Conservation (phyloP, 2,797 vertebrate genomes). For the Crocodylus rhombifer region DNA sequence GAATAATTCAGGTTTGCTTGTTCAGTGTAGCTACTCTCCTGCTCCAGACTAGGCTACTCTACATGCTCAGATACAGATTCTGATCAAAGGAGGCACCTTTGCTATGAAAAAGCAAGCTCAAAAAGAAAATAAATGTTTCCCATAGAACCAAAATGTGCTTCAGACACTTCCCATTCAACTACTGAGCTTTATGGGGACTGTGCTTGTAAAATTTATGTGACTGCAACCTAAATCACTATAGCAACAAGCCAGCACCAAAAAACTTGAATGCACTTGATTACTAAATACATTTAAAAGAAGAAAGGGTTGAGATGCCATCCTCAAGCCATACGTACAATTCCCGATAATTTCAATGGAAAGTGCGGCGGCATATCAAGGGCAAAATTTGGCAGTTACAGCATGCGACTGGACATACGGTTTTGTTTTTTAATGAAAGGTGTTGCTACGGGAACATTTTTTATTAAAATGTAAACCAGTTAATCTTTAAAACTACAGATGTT, state of each 20-base stretch:
- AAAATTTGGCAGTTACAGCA: neutral
- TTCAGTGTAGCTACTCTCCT: neutral
- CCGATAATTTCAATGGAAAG: neutral
- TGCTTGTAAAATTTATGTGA: neutral
- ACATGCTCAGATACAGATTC: neutral
- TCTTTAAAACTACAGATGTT: neutral
- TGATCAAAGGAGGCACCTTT: neutral
- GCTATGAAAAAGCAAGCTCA: neutral
- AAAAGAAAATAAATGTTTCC: neutral
- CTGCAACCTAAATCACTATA: too few species aligned
- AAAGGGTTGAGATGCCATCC: neutral
- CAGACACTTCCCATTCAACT: neutral
- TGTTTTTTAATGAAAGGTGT: neutral
- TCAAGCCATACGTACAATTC: neutral
- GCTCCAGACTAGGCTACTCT: neutral
- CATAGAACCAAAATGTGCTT: neutral
- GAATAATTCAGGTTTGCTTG: neutral
- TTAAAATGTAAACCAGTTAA: neutral
- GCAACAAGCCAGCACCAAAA: neutral
- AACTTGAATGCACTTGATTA: neutral
- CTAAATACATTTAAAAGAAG: neutral
- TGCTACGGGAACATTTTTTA: neutral
- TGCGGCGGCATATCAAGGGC: neutral
- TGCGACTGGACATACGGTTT: neutral
- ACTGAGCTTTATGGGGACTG: neutral